phyloP scores from a whole-genome alignment of 2,797 vertebrate species.

The Anguilla marmorata region DNA sequence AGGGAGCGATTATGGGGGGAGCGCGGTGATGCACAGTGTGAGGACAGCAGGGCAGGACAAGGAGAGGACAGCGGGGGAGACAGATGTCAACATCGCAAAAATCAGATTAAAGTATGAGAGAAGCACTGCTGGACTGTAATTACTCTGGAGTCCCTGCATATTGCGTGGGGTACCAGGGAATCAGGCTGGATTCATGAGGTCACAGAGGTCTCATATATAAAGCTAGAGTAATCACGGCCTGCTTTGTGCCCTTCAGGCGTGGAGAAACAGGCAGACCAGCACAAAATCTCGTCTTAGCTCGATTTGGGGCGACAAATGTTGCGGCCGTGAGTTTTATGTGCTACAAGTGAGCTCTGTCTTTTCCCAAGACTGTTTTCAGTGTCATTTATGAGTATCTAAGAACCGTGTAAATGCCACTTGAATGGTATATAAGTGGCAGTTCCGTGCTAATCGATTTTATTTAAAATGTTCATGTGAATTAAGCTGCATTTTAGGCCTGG shows the following conservation, averaged over 20 bases:
- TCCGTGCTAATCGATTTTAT: background rate
- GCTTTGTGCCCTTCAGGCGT: background rate
- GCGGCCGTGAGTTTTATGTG: background rate
- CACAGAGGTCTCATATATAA: background rate
- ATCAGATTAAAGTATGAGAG: constrained; percentile 48
- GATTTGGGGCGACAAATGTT: background rate
- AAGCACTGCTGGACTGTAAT: constrained; percentile 37
- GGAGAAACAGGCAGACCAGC: background rate
- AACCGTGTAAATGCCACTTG: background rate
- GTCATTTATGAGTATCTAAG: background rate
- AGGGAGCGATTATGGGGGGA: constrained; percentile 42
- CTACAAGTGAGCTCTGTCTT: background rate
- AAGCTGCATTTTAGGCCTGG: background rate
- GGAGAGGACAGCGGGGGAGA: constrained; percentile 40
- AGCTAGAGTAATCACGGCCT: background rate
- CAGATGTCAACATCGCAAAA: constrained; percentile 61
- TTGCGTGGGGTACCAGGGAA: constrained; percentile 34
- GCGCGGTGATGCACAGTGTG: constrained; percentile 35
- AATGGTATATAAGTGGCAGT: background rate
- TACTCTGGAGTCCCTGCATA: constrained; percentile 25
- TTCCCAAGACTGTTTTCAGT: background rate
- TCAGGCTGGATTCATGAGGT: constrained; percentile 40
- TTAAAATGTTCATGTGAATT: background rate
- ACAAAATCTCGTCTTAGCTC: background rate
- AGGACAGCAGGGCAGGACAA: constrained; percentile 44